Conservation (phyloP, 2,797 vertebrate genomes). For the Microctenopoma lineatum region DNA sequence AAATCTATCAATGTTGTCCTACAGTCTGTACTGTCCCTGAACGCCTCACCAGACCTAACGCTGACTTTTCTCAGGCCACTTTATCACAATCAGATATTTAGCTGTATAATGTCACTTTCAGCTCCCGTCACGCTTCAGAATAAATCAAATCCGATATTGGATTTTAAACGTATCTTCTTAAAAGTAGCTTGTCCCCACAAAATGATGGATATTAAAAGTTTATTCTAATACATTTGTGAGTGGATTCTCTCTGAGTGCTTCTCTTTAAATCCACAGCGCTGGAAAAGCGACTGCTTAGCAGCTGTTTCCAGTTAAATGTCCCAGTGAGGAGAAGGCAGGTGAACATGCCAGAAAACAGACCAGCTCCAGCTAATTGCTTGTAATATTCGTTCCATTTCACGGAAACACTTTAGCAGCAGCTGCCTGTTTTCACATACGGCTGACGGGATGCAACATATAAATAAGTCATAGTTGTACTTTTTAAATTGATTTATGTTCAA, state of each 20-base stretch:
- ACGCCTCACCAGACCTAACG: too few species aligned
- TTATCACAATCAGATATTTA: neutral
- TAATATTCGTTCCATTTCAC: slow-evolving; percentile 30
- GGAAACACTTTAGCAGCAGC: neutral
- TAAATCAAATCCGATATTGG: neutral
- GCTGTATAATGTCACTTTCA: neutral
- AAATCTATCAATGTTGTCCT: too few species aligned
- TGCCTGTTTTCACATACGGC: neutral
- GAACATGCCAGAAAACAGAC: slow-evolving; percentile 46
- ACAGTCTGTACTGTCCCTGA: too few species aligned
- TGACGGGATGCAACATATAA: neutral
- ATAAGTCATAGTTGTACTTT: too few species aligned
- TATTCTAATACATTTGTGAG: neutral
- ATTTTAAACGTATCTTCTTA: neutral
- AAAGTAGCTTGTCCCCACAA: neutral
- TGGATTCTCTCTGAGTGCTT: neutral
- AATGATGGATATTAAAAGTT: neutral
- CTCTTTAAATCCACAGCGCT: neutral
- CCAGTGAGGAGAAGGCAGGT: slow-evolving; percentile 31
- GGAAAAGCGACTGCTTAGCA: slow-evolving; percentile 13
- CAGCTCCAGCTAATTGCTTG: slow-evolving; percentile 44
- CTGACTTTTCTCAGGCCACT: too few species aligned
- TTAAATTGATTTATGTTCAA: too few species aligned
- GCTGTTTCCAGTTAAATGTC: slow-evolving; percentile 59
- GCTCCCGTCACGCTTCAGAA: neutral